Evolutionary conservation across 2,113 vertebrate genomes (phyloP), one percentile per base, ranked within the genome.

Genomic region (Myrmophylax atrothorax): DNA sequence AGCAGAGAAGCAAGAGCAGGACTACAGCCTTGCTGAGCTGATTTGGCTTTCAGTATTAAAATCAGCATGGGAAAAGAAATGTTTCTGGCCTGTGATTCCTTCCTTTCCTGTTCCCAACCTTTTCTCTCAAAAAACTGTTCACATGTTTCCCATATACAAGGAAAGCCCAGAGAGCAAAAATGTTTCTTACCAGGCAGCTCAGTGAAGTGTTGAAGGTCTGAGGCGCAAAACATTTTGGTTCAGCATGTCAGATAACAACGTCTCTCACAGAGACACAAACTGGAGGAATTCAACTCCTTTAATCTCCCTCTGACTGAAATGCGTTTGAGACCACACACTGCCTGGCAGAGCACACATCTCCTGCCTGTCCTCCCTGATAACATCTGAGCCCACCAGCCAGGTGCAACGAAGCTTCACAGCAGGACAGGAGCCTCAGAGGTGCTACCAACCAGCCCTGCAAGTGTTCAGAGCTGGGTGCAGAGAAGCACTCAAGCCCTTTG

Each of bases 391-490:
- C 76, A 73, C 23, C 62, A 73, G 19, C 49, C 67, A 42, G 17
- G 42, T 72, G 28, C 26, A 31, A 47, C 28, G 64, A 72, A 85
- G 47, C 9, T 63, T 29, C 16, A 25, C 25, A 49, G 14, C 38
- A 58, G 53, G 49, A 33, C 1, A 50, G 44, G 8, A 89, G 31
- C 26, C 29, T 29, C 55, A 28, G 66, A 75, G 31, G 14, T 50
- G 24, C 37, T 33, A 9, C 19, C 52, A 49, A 10, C 1, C 6
- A 81, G 33, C 18, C 26, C 26, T 74, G 23, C 17, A 46, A 14
- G 7, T 4, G 10, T 25, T 70, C 52, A 24, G 8, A 7, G 14
- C 0, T n/a, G 42, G 15, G 13, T 52, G n/a, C 22, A 74, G 46
- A 69, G 29, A 44, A 33, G 40, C 79, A 17, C 31, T 26, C 9